Evolutionary conservation across 1,140 invertebrate species (phyloP), one percentile per base, ranked within the genome.

Genomic region (Coptotermes formosanus): DNA sequence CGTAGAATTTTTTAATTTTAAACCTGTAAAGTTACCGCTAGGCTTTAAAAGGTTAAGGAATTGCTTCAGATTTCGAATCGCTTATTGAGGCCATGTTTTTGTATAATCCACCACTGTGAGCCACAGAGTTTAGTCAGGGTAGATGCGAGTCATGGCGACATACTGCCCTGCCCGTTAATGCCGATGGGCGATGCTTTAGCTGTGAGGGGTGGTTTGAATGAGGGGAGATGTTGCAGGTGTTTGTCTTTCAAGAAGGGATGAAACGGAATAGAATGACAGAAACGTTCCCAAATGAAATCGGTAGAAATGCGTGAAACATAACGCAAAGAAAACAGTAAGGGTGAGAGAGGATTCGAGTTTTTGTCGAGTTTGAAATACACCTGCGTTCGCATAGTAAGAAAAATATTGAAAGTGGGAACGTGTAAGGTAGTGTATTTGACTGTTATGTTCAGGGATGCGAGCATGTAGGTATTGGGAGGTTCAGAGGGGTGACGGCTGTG

Each of bases 231-330:
- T 75, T 75, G n/a, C 25, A 75, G 64, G 64, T 75, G 64, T 75
- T 75, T 75, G 30, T 75, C 64, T 75, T 75, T 75, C n/a, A 9
- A 75, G 64, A 75, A 75, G 64, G 2, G n/a, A 75, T 75, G 59
- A 64, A 64, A 64, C 59, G 64, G 64, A 30, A 75, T 30, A n/a
- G 64, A n/a, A 75, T 25, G 25, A 30, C 25, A 75, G 25, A 30
- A 75, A 75, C 64, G n/a, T 75, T 75, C n/a, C 64, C 64, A 75
- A 75, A 30, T 75, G n/a, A 25, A 75, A 75, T 75, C 30, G 52
- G 52, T 55, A 55, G 52, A 55, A 55, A 9, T 55, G 52, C 52
- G n/a, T 75, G 64, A 75, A 75, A 55, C 52, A 55, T 55, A 55
- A 55, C 52, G 16, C 19, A 55, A 55, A 55, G 52, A 55, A 21